Evolutionary conservation across 2,113 vertebrate species (phyloP).

Genomic region (Cygnus buccinator): DNA sequence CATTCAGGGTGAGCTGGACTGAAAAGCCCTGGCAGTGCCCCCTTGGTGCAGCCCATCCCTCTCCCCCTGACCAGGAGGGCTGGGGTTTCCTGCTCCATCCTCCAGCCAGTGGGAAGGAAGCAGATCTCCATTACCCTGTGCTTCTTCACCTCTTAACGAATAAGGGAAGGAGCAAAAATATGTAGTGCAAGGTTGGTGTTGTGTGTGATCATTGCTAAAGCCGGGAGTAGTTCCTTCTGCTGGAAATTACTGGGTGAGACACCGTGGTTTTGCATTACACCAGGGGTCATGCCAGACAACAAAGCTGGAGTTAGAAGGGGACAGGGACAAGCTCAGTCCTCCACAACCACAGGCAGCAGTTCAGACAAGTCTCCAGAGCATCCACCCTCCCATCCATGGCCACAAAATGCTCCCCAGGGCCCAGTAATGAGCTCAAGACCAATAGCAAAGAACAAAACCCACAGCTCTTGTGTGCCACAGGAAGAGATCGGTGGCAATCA

Average conservation of each 20-base stretch:
- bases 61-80: neutral
- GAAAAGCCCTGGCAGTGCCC: neutral
- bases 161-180: neutral
- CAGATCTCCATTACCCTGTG: neutral
- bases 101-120: neutral
- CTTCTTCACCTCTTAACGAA: neutral
- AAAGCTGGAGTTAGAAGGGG: neutral
- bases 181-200: neutral
- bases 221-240: neutral
- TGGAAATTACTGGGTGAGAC: neutral
- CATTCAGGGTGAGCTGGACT: neutral
- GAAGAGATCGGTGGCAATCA: neutral
- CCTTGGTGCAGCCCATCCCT: neutral
- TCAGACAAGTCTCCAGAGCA: neutral
- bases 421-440: neutral
- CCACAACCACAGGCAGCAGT: neutral
- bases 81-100: neutral
- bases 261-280: neutral
- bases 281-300: neutral
- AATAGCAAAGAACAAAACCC: constrained; percentile 33
- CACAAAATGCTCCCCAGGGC: neutral
- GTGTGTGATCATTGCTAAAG: neutral
- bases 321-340: neutral
- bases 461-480: neutral
- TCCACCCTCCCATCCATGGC: neutral